Evolutionary conservation across 2,113 vertebrate species (phyloP).

Genomic region (Eulemur macaco): DNA sequence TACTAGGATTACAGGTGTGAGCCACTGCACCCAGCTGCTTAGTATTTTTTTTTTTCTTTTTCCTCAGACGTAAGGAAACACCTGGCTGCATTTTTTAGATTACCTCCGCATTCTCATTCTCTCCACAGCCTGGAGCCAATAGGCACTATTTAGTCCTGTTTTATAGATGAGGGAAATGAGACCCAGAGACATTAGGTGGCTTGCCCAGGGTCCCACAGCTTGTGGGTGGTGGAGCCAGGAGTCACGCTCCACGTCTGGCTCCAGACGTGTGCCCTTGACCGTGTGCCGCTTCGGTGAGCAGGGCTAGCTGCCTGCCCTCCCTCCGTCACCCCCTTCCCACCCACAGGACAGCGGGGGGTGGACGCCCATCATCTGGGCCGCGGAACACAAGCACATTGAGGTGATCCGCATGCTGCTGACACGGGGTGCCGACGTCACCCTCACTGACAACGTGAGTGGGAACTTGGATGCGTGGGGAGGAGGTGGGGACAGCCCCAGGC

Average conservation of each 20-base stretch:
- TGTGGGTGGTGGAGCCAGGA: neutral
- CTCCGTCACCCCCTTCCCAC: neutral
- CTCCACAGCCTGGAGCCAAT: rapidly evolving
- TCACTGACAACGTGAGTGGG: constrained; percentile 90
- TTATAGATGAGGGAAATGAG: neutral
- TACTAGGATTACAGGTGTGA: too few relatives aligned
- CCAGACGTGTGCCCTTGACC: neutral
- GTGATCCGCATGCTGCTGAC: constrained; percentile 92
- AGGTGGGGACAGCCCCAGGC: too few relatives aligned
- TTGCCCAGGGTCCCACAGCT: neutral
- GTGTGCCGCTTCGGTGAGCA: too few relatives aligned
- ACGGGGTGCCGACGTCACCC: constrained; percentile 91
- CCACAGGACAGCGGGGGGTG: constrained; percentile 93
- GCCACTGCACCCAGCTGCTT: too few relatives aligned
- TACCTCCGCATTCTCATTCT: neutral
- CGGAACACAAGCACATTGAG: constrained; percentile 92
- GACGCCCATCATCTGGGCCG: constrained; percentile 96
- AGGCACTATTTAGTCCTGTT: neutral
- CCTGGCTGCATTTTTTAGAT: neutral
- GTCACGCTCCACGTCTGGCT: neutral
- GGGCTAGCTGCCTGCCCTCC: neutral
- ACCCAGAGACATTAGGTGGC: neutral
- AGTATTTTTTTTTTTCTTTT: too few relatives aligned
- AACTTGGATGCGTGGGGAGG: too few relatives aligned
- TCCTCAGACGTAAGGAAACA: too few relatives aligned